Conservation (phyloP, 2,888 invertebrate species). For the Xanthia icteritia region DNA sequence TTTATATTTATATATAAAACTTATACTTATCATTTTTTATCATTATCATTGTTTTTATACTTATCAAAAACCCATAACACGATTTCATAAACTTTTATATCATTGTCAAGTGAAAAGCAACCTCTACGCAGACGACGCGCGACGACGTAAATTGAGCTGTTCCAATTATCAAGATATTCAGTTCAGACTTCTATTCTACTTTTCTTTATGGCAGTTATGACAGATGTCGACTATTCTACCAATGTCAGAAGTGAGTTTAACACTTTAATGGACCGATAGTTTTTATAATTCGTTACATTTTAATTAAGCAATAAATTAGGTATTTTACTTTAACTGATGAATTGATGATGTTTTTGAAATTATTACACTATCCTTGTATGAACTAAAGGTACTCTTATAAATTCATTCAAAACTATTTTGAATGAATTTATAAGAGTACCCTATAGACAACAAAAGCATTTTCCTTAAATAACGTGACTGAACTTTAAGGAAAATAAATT, state of each 20-base stretch:
- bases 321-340: neutral
- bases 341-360: neutral
- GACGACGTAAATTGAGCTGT: constrained; percentile 2
- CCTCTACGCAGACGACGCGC: no score
- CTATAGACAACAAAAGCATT: neutral
- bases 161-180: constrained; percentile 5
- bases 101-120: neutral
- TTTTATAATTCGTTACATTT: neutral
- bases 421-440: no score
- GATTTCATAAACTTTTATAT: neutral
- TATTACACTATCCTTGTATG: neutral
- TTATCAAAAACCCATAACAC: no score
- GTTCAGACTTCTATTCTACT: neutral
- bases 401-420: neutral
- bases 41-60: no score
- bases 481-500: neutral
- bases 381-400: no score
- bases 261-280: neutral
- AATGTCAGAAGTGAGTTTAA: neutral
- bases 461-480: neutral
- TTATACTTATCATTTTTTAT: no score
- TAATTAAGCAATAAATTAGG: neutral
- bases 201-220: neutral
- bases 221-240: neutral
- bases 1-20: no score